Conservation (phyloP, 2,888 invertebrate genomes). For the Thereva nobilitata region DNA sequence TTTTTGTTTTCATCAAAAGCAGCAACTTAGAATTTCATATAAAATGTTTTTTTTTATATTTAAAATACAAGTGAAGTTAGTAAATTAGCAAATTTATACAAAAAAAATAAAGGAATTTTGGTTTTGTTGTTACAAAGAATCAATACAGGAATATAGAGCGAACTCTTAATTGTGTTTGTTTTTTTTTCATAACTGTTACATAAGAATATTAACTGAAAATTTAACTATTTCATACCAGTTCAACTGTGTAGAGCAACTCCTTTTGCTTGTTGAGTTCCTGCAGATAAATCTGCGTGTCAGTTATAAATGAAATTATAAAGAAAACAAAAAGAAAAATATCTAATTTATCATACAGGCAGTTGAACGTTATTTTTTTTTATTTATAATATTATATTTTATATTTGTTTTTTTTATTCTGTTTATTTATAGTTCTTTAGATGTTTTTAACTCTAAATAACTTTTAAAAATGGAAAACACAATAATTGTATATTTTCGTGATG, state of each 20-base stretch:
- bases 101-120: constrained; percentile 27
- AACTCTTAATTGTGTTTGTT: constrained; percentile 26
- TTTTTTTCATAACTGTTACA: constrained; percentile 14
- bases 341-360: constrained; percentile 11
- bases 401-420: constrained; percentile 3
- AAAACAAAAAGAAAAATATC: constrained; percentile 37
- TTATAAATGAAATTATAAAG: constrained; percentile 48
- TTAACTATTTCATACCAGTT: constrained; percentile 69
- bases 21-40: constrained; percentile 26
- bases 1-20: constrained; percentile 22
- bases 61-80: constrained; percentile 16
- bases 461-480: background rate
- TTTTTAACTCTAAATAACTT: constrained; percentile 14
- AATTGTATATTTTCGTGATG: no score
- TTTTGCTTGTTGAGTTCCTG: constrained; percentile 88
- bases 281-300: constrained; percentile 77
- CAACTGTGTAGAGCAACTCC: constrained; percentile 81
- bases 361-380: constrained; percentile 15
- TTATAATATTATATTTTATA: no score
- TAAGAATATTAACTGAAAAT: constrained; percentile 32
- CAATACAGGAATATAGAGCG: constrained; percentile 20
- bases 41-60: background rate
- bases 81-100: constrained; percentile 25
- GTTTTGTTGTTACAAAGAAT: constrained; percentile 8
- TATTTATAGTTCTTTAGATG: background rate